These are phyloP conservation scores for Lophius americanus DNA, from an alignment of 2,797 vertebrate genomes.

Conservation along the genomic window DNA sequence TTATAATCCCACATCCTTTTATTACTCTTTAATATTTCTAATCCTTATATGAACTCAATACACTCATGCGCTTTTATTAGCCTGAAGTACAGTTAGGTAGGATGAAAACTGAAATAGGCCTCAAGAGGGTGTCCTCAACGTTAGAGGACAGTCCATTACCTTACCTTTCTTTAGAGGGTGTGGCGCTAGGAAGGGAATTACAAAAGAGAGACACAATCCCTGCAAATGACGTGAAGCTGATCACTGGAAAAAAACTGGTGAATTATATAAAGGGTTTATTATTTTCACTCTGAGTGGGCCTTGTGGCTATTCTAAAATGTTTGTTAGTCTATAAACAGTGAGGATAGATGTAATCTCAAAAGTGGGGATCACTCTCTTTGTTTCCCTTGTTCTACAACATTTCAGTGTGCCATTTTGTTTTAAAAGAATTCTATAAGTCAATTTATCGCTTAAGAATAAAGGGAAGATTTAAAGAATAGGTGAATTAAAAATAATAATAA, in stretches of 20 bases:
- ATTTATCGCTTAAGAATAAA: not conserved
- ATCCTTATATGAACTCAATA: conserved; percentile 66
- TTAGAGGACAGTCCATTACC: too few relatives aligned
- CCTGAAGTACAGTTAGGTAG: conserved; percentile 38
- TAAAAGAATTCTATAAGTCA: not conserved
- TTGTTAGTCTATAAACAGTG: conserved; percentile 6
- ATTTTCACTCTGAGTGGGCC: conserved; percentile 33
- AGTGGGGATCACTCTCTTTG: not conserved
- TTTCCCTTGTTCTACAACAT: not conserved
- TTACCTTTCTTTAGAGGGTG: conserved; percentile 53
- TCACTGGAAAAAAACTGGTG: conserved; percentile 41
- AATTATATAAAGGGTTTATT: conserved; percentile 41
- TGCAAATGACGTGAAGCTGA: conserved; percentile 42
- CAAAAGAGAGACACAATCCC: conserved; percentile 43
- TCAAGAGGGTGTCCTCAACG: conserved; percentile 56
- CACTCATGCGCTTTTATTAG: conserved; percentile 58
- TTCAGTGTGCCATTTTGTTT: conserved; percentile 1
- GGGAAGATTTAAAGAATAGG: not conserved
- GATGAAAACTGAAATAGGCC: conserved; percentile 52
- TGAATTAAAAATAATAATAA: not conserved
- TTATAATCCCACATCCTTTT: conserved; percentile 58
- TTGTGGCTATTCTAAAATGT: conserved; percentile 27
- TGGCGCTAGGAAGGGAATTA: conserved; percentile 42
- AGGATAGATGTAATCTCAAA: conserved; percentile 7
- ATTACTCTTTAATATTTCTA: conserved; percentile 69